phyloP scores from a whole-genome alignment of 2,797 vertebrate species.

The Thripadectes ignobilis region DNA sequence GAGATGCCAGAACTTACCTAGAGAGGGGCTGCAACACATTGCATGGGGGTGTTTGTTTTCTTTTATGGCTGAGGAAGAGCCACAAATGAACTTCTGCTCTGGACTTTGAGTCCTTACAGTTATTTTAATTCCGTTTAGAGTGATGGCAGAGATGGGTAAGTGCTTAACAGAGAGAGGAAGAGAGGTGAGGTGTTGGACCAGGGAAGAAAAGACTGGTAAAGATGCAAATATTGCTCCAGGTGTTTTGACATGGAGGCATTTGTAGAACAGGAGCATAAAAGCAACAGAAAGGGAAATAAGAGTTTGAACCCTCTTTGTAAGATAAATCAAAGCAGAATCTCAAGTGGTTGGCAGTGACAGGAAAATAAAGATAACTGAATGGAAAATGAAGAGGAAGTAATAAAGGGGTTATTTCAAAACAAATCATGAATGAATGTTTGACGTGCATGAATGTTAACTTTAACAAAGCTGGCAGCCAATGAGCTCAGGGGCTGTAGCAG shows the following conservation, averaged over 20 bases:
- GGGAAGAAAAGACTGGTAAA: not conserved
- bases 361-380: conserved; percentile 2
- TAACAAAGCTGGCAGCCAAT: not conserved
- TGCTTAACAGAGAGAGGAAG: not conserved
- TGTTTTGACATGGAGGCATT: not conserved
- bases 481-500: not conserved
- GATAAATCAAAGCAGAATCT: conserved; percentile 12
- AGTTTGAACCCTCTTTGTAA: not conserved
- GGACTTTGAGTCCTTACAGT: not conserved
- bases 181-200: not conserved
- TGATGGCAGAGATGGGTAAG: not conserved
- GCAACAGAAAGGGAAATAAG: not conserved
- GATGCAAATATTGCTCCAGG: not conserved
- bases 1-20: not conserved
- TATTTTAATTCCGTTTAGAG: not conserved
- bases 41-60: not conserved
- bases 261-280: not conserved
- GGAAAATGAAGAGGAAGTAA: conserved; percentile 27
- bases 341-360: not conserved
- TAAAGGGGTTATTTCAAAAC: conserved; percentile 21
- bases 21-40: not conserved
- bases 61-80: not conserved
- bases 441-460: not conserved
- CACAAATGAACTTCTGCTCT: not conserved
- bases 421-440: conserved; percentile 1